Evolutionary conservation across 2,113 vertebrate genomes (phyloP).

Genomic region (Rhadina sibilatrix): DNA sequence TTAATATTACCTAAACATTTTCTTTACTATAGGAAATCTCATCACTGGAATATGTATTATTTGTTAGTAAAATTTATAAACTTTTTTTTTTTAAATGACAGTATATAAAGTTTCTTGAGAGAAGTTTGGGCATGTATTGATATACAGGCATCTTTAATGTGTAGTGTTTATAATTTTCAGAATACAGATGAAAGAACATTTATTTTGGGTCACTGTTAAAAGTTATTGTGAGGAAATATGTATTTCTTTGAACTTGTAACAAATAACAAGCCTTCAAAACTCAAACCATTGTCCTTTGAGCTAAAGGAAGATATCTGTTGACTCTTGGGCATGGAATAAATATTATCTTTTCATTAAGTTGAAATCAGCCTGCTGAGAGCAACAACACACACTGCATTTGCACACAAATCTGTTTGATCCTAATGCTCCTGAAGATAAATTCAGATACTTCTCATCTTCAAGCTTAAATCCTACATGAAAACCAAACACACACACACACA

Average conservation of each 20-base stretch:
- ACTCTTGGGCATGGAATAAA: conserved; percentile 4
- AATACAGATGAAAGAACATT: conserved; percentile 26
- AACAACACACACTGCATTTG: not conserved
- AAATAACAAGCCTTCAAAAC: conserved; percentile 15
- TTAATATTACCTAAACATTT: not conserved
- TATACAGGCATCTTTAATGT: not conserved
- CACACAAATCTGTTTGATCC: not conserved
- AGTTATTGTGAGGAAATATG: conserved; percentile 15
- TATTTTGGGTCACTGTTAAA: conserved; percentile 24
- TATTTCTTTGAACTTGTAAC: conserved; percentile 51
- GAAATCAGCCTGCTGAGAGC: conserved; percentile 23
- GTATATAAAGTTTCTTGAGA: not conserved
- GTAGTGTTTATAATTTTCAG: not conserved
- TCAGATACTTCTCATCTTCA: not conserved
- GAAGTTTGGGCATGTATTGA: not conserved
- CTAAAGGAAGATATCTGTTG: conserved; percentile 41
- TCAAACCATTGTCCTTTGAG: conserved; percentile 23
- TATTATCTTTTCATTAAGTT: conserved; percentile 11
- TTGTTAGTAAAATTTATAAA: not conserved
- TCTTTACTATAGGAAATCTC: not conserved
- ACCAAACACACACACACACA: not conserved
- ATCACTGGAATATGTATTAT: not conserved
- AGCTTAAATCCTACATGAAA: not conserved
- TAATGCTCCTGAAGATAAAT: not conserved
- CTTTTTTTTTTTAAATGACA: not conserved